A percentile compares a stretch with the other conserved stretches of the same genome.
Evolutionary conservation across 2,113 vertebrate species (phyloP).

Genomic region (Narcine bancroftii): DNA sequence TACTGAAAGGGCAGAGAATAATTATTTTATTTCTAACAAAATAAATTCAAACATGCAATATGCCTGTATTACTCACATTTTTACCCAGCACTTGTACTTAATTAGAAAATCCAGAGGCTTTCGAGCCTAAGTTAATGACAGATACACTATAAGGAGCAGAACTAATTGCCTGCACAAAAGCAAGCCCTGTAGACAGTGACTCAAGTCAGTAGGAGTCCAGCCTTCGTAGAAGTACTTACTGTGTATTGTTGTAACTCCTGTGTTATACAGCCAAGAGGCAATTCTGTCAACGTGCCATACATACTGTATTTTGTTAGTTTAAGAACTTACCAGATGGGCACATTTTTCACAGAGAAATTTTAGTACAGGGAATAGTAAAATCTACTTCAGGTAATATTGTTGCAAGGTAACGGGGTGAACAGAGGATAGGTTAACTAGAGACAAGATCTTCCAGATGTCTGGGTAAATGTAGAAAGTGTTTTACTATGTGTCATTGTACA

Average conservation of each 20-base stretch:
- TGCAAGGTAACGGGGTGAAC: background rate
- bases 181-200: background rate
- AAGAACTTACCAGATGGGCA: conserved; percentile 12
- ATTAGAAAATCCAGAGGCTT: background rate
- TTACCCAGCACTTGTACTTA: background rate
- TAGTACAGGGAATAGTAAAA: conserved; percentile 14
- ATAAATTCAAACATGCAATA: background rate
- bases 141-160: background rate
- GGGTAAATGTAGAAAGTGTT: background rate
- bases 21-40: background rate
- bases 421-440: background rate
- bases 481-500: background rate
- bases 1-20: background rate
- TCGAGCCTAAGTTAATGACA: background rate
- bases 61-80: background rate
- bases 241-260: conserved; percentile 7
- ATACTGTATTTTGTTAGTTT: conserved; percentile 19
- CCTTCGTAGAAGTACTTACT: background rate
- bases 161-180: background rate
- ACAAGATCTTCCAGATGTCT: background rate
- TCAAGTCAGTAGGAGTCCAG: background rate
- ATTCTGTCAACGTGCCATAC: background rate
- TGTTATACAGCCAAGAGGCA: conserved; percentile 3
- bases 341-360: background rate
- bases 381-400: background rate